Percentiles rank a stretch among this genome's conserved stretches.
These are phyloP conservation scores for Noctuana brunneofusca DNA, from an alignment of 2,888 invertebrate species.

Conservation along the genomic window DNA sequence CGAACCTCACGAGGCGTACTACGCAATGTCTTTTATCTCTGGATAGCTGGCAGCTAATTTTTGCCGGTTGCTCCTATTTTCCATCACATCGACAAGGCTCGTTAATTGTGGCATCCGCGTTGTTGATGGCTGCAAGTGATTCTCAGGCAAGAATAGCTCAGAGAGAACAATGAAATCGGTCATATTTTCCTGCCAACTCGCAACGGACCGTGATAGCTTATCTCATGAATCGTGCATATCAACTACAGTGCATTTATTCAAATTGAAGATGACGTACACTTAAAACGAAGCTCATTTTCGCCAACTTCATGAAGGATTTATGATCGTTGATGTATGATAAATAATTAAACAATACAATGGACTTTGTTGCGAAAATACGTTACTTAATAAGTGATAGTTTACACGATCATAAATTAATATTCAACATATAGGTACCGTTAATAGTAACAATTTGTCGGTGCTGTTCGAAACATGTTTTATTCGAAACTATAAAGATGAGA, in stretches of 20 bases:
- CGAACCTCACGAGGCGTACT: constrained; percentile 55
- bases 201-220: constrained; percentile 77
- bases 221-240: constrained; percentile 75
- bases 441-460: constrained; percentile 6
- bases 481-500: constrained; percentile 4
- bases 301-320: constrained; percentile 65
- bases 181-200: constrained; percentile 78
- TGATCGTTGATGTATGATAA: constrained; percentile 33
- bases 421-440: constrained; percentile 11
- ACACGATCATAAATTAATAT: constrained; percentile 12
- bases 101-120: constrained; percentile 78
- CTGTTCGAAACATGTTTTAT: constrained; percentile 12
- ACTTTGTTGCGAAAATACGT: constrained; percentile 20
- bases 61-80: constrained; percentile 75
- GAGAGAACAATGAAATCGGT: constrained; percentile 81
- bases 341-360: constrained; percentile 31
- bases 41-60: constrained; percentile 76
- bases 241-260: constrained; percentile 68
- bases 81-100: constrained; percentile 80
- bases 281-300: constrained; percentile 71
- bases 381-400: constrained; percentile 26
- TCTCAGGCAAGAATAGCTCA: constrained; percentile 73
- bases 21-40: constrained; percentile 63
- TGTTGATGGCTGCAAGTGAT: constrained; percentile 81
- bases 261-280: constrained; percentile 69